Evolutionary conservation across 2,113 vertebrate species (phyloP).

Genomic region (Rhabdornis inornatus): DNA sequence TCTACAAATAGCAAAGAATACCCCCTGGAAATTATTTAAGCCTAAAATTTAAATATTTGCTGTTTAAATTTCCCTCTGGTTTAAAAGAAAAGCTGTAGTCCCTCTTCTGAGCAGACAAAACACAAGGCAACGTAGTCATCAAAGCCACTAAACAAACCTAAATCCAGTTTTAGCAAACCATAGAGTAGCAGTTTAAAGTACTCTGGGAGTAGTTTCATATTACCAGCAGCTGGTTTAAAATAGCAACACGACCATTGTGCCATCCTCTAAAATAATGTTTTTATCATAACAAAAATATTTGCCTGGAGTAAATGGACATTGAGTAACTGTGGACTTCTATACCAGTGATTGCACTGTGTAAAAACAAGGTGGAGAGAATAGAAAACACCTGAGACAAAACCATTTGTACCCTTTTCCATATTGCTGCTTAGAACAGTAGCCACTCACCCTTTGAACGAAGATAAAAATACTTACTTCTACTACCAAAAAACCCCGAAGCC

Average conservation of each 20-base stretch:
- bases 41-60: neutral
- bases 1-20: neutral
- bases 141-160: neutral
- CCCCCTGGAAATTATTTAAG: neutral
- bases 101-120: neutral
- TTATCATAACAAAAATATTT: slow-evolving; percentile 50
- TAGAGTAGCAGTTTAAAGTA: neutral
- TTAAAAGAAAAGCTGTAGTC: neutral
- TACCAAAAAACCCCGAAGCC: neutral
- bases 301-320: slow-evolving; percentile 2
- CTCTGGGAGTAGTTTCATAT: neutral
- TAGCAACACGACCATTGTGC: slow-evolving; percentile 34
- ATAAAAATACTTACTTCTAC: neutral
- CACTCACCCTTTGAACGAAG: neutral
- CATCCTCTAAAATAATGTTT: slow-evolving; percentile 1
- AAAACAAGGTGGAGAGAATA: neutral
- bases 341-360: neutral
- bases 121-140: neutral
- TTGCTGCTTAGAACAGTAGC: neutral
- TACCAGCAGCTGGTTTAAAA: slow-evolving; percentile 17
- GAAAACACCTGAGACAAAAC: neutral
- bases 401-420: neutral
- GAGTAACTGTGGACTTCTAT: slow-evolving; percentile 33
- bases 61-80: neutral
- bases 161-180: neutral